Evolutionary conservation across 2,888 invertebrate genomes (phyloP), one percentile per base, ranked within the genome.

Genomic region (Ophioninae sp.): DNA sequence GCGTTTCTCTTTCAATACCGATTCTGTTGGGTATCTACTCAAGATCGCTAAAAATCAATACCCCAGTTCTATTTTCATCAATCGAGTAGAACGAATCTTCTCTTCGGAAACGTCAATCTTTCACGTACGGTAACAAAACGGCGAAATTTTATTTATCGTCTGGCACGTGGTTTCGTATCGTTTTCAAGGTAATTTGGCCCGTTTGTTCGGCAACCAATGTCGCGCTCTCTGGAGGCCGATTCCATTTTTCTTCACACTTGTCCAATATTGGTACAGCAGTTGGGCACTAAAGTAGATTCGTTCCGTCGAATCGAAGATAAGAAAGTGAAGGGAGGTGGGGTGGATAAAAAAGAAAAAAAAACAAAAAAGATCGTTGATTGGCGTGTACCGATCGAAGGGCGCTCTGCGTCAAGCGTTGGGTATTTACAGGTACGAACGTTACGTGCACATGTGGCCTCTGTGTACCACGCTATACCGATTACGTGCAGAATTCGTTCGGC

Each of bases 401-500:
- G 62, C 20, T 21, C 67, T 62, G 61, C 21, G 44, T 44, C 57
- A 73, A 73, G 56, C 73, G 59, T 59, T 13, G 44, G 61, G 57
- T 30, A 20, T 37, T 67, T 39, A 59, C 64, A 50, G 61, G 70
- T 83, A 64, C 13, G 61, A 84, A 69, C 57, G 69, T 83, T 83
- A 79, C 81, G 68, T 70, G 67, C 39, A 69, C 23, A 41, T 65
- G n/a, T 64, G 30, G 13, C 41, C 20, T 20, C 59, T 41, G 67
- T 72, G n/a, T 65, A 59, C 56, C 37, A 56, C 23, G 21, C 79
- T 81, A 76, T 82, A 83, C 87, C 81, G 84, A 83, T 86, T 87
- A 87, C 85, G 81, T 78, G 74, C 79, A 85, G 73, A 84, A 68
- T 81, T 62, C 79, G 81, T 73, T 79, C 74, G 80, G 68, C 64